Base-by-base conservation (phyloP, 1,140 invertebrate genomes). In the Drosophila neocordata region DNA sequence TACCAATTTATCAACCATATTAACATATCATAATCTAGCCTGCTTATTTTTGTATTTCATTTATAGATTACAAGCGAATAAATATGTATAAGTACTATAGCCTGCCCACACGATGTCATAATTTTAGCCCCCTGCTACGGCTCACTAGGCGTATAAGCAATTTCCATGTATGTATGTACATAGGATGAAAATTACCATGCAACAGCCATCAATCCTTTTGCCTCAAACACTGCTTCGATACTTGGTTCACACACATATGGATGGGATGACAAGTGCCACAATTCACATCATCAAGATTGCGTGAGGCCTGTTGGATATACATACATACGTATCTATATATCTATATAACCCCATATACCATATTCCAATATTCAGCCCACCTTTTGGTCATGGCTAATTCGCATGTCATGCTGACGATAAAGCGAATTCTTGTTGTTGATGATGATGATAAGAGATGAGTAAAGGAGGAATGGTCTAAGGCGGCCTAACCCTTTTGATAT, bases 351-450 rank as follows among this genome's bases (percentile, higher is more conserved):
- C 27, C 27, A 71, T 35, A 53, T 22, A 38, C 13, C 62, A 57
- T 38, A 74, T 51, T 37, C 13, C 71, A 69, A 71, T 67, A 71
- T 78, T 70, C 73, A 85, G 73, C 56, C 69, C 78, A 76, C 72
- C 79, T 88, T 87, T 87, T 77, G 72, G 79, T 76, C 75, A 73
- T 69, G 68, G 73, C 83, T 77, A 76, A 85, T 81, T 77, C 79
- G 74, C 65, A 58, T 77, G 73, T 77, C 73, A 77, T 77, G 83
- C 60, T 81, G 73, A 77, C 67, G 73, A 79, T 67, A 65, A 79
- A 52, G 68, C 44, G 34, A 65, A 72, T 44, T 48, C 53, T 66
- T 41, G 65, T 69, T 57, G 44, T 52, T 41, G 71, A 31, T 31
- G 27, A 31, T 31, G 52, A 41, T 34, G 35, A 24, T n/a, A 11